A percentile compares a stretch with the other conserved stretches of the same genome.
These are phyloP conservation scores for Neolamprologus tretocephalus DNA, from an alignment of 2,113 vertebrate species.

Conservation along the genomic window DNA sequence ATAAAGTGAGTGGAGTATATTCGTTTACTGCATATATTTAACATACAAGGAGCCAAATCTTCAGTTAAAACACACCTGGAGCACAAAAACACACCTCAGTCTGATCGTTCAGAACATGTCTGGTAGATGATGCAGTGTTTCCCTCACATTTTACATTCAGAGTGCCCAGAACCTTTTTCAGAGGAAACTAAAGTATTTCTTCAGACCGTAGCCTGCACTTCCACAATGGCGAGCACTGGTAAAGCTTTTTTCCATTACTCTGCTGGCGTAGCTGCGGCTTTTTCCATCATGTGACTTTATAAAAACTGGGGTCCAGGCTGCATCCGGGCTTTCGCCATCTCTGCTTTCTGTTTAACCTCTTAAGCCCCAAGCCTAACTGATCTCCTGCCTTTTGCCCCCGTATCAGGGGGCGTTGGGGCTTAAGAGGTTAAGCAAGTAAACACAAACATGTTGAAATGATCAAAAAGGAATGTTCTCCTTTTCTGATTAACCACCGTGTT, in stretches of 20 bases:
- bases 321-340: accelerated
- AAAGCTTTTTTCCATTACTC: neutral
- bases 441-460: accelerated
- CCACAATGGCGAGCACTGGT: neutral
- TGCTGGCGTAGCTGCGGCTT: neutral
- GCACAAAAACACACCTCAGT: neutral
- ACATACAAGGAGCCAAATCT: neutral
- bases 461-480: accelerated
- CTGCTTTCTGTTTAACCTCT: neutral
- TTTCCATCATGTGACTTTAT: neutral
- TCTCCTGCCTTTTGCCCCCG: no score
- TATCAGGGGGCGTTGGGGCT: no score
- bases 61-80: neutral
- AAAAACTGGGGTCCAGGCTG: neutral
- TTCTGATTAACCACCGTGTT: accelerated
- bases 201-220: accelerated
- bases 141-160: neutral
- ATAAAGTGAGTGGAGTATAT: neutral
- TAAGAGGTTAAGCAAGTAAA: neutral
- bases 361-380: no score
- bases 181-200: neutral
- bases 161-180: neutral
- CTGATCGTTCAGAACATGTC: accelerated
- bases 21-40: neutral
- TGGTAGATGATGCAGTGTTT: neutral